Percentiles rank a stretch among this genome's conserved stretches.
Conservation (phyloP, 2,888 invertebrate genomes). For the Acanthosepion esculentum region DNA sequence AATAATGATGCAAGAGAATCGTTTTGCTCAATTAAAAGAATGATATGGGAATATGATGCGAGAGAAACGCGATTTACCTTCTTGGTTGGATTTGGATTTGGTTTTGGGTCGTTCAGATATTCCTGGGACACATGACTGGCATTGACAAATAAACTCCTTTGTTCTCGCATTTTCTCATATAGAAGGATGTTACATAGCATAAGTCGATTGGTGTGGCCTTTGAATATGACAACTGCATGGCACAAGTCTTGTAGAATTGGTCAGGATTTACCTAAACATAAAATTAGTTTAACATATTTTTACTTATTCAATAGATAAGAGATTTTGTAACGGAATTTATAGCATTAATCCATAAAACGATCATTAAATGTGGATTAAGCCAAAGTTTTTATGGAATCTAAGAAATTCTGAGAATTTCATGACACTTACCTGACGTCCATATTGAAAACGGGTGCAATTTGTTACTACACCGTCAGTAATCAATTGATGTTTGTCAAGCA, state of each 20-base stretch:
- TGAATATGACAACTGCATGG: constrained; percentile 77
- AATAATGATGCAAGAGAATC: no score
- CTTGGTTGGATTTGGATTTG: background rate
- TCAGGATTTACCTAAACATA: constrained; percentile 74
- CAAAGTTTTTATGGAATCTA: background rate
- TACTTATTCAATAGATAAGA: background rate
- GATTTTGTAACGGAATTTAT: background rate
- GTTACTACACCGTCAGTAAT: background rate
- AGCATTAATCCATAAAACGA: background rate
- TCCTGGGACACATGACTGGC: constrained; percentile 81
- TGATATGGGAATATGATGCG: no score
- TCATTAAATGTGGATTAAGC: background rate
- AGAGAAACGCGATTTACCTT: background rate
- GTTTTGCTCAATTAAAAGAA: no score
- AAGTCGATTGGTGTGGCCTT: constrained; percentile 74
- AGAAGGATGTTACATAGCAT: constrained; percentile 82
- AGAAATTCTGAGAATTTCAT: background rate
- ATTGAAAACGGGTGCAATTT: no score
- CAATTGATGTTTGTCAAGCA: no score
- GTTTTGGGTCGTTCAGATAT: background rate
- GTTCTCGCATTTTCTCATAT: constrained; percentile 81
- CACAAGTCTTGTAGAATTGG: constrained; percentile 83
- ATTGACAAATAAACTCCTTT: constrained; percentile 80
- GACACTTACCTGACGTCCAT: no score
- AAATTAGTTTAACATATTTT: background rate